Conservation (phyloP, 2,888 invertebrate species). For the Deilephila porcellus region DNA sequence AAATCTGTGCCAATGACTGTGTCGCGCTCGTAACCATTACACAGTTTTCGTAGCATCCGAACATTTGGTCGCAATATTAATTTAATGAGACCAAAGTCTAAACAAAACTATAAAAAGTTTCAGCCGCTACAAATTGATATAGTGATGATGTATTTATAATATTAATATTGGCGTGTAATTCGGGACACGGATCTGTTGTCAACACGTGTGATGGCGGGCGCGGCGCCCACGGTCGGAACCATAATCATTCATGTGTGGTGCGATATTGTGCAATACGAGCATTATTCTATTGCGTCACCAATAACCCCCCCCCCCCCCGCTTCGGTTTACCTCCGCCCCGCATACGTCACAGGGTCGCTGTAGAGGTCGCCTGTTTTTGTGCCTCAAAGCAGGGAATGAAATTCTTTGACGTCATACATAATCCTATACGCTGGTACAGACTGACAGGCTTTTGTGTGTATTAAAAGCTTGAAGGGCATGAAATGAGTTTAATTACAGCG, state of each 20-base stretch:
- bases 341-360: not conserved
- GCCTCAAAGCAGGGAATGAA: not conserved
- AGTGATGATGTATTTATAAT: not conserved
- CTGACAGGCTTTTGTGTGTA: not conserved
- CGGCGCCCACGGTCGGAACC: not conserved
- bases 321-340: not conserved
- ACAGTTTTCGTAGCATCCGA: too few species aligned
- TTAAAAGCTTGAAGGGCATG: too few species aligned
- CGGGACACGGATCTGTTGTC: not conserved
- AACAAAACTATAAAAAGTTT: too few species aligned
- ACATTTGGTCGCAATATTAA: too few species aligned
- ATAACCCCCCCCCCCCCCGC: not conserved
- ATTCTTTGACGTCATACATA: not conserved
- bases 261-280: not conserved
- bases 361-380: not conserved
- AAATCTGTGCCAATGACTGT: too few species aligned
- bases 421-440: not conserved
- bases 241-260: not conserved
- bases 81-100: not conserved
- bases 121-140: not conserved
- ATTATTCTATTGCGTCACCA: not conserved
- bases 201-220: not conserved
- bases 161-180: not conserved
- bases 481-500: too few species aligned
- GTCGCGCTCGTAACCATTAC: too few species aligned